phyloP scores from a whole-genome alignment of 2,888 invertebrate genomes.

The Caenorhabditis sinica region DNA sequence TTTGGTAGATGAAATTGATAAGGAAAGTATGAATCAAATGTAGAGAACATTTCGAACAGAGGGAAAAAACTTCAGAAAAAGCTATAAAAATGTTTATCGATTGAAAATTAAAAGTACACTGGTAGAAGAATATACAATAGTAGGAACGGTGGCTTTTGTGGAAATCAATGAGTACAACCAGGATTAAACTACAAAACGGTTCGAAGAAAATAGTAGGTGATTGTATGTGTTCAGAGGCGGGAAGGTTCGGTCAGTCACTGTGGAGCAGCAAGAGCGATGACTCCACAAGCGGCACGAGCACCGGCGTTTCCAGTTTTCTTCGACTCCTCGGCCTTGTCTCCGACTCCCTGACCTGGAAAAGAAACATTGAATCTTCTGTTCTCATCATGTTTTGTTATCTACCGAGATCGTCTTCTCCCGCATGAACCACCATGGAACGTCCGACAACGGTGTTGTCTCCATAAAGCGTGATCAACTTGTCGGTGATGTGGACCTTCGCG shows the following conservation, averaged over 20 bases:
- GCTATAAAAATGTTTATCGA: background rate
- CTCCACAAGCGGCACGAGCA: conserved; percentile 84
- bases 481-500: conserved; percentile 80
- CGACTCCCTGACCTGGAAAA: conserved; percentile 77
- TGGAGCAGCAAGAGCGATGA: conserved; percentile 78
- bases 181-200: conserved; percentile 22
- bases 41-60: background rate
- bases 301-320: conserved; percentile 84
- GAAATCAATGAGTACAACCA: conserved; percentile 24
- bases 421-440: conserved; percentile 84
- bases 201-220: background rate
- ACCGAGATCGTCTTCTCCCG: conserved; percentile 73
- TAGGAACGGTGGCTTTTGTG: conserved; percentile 14
- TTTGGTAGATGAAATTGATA: background rate
- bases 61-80: background rate
- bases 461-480: conserved; percentile 76
- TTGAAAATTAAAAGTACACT: background rate
- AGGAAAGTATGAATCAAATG: background rate
- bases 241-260: conserved; percentile 56
- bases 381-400: background rate
- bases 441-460: conserved; percentile 81
- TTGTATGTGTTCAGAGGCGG: conserved; percentile 17
- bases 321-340: conserved; percentile 83
- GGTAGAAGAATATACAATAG: conserved; percentile 40
- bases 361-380: background rate